These are phyloP conservation scores for Cryptoprocta ferox DNA, from an alignment of 2,797 vertebrate genomes.

Conservation along the genomic window DNA sequence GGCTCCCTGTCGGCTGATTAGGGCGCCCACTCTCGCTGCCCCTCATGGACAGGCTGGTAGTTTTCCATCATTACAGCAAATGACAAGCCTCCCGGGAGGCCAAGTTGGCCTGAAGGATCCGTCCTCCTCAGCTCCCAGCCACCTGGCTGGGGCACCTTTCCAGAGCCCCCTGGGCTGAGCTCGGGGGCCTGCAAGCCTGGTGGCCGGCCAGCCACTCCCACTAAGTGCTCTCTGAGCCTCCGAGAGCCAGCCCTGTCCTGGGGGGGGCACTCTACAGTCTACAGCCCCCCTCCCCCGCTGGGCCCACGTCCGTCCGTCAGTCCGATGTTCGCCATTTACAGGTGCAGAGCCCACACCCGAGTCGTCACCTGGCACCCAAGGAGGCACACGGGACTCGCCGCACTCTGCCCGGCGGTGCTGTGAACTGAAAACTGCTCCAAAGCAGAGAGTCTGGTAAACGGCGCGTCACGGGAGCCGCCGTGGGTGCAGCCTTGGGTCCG, in stretches of 20 bases:
- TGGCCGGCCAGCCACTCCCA: neutral
- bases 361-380: rapidly evolving
- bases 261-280: neutral
- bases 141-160: neutral
- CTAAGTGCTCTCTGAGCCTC: neutral
- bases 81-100: neutral
- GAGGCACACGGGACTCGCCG: rapidly evolving
- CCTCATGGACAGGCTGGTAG: neutral
- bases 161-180: neutral
- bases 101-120: neutral
- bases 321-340: neutral
- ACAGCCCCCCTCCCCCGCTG: too few relatives aligned
- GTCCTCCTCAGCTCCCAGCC: neutral
- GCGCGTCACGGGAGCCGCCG: rapidly evolving
- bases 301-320: rapidly evolving
- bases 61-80: conserved; percentile 35
- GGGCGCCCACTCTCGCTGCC: neutral
- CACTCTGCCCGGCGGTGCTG: rapidly evolving
- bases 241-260: too few relatives aligned
- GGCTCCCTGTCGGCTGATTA: neutral
- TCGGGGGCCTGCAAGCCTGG: neutral
- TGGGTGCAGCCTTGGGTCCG: rapidly evolving
- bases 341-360: neutral
- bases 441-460: neutral
- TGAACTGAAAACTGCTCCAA: neutral